phyloP scores from a whole-genome alignment of 2,797 vertebrate genomes.

The Cuculus canorus region DNA sequence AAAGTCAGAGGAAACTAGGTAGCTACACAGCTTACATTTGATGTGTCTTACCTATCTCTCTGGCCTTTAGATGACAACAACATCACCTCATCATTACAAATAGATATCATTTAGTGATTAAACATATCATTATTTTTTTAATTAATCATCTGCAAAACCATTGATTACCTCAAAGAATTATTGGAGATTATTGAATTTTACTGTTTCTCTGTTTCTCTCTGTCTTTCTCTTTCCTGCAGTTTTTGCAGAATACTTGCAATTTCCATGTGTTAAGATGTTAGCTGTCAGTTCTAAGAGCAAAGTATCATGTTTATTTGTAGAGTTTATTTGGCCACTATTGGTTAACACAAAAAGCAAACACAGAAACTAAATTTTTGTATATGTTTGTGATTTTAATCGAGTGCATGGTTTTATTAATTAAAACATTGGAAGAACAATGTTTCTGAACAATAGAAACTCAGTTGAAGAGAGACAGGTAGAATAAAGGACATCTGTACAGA shows the following conservation, averaged over 20 bases:
- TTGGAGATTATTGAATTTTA: conserved; percentile 27
- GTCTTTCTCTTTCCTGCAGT: conserved; percentile 27
- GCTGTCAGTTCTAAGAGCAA: conserved; percentile 30
- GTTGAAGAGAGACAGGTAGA: conserved; percentile 22
- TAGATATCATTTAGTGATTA: conserved; percentile 47
- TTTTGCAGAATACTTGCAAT: conserved; percentile 38
- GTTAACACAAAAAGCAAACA: background rate
- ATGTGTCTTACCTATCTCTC: background rate
- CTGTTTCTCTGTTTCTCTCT: conserved; percentile 39
- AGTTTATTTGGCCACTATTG: background rate
- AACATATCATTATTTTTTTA: conserved; percentile 37
- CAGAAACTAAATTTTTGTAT: background rate
- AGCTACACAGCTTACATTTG: background rate
- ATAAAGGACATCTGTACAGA: background rate
- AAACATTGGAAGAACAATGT: background rate
- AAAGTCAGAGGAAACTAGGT: background rate
- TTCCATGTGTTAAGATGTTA: conserved; percentile 14
- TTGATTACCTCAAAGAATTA: conserved; percentile 9
- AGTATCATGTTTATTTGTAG: conserved; percentile 8
- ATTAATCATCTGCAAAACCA: conserved; percentile 39
- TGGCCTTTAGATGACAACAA: conserved; percentile 24
- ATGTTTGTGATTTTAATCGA: background rate
- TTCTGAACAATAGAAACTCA: background rate
- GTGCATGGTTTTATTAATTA: background rate
- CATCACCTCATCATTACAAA: conserved; percentile 45